Evolutionary conservation across 2,888 invertebrate genomes (phyloP).

Genomic region (Drosophila neutralis): DNA sequence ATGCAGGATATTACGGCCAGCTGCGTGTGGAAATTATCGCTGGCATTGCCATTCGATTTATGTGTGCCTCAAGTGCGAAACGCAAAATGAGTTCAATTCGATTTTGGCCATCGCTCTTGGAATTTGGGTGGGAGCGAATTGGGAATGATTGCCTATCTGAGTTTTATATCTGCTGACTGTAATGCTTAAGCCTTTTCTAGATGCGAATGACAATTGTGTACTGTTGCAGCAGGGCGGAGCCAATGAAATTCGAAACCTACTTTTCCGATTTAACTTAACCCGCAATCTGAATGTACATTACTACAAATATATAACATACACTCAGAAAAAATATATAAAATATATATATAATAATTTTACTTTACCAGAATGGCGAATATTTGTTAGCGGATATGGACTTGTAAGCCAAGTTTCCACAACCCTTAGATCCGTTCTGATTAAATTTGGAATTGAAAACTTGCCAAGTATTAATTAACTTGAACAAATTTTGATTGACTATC

Average conservation of each 20-base stretch:
- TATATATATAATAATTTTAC: no score
- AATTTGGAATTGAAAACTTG: background rate
- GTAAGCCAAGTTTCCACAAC: background rate
- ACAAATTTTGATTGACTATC: no score
- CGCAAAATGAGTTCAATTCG: slow-evolving; percentile 43
- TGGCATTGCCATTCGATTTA: slow-evolving; percentile 60
- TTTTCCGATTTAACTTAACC: background rate
- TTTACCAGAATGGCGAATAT: no score
- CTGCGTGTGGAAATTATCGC: slow-evolving; percentile 70
- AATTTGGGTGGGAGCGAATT: slow-evolving; percentile 29
- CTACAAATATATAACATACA: background rate
- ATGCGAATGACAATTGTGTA: background rate
- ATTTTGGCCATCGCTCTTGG: slow-evolving; percentile 9
- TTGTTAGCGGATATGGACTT: background rate
- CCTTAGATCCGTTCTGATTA: background rate
- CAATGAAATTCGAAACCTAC: background rate
- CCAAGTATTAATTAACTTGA: background rate
- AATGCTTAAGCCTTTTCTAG: slow-evolving; percentile 1
- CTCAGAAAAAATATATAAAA: background rate
- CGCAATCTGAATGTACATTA: background rate
- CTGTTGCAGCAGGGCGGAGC: background rate
- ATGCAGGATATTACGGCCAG: slow-evolving; percentile 73
- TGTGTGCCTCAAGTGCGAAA: slow-evolving; percentile 69
- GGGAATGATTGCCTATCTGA: slow-evolving; percentile 51
- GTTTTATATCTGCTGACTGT: background rate